Percentiles rank a stretch among this genome's conserved stretches.
Conservation (phyloP, 2,888 invertebrate species). For the Erynnis tages region DNA sequence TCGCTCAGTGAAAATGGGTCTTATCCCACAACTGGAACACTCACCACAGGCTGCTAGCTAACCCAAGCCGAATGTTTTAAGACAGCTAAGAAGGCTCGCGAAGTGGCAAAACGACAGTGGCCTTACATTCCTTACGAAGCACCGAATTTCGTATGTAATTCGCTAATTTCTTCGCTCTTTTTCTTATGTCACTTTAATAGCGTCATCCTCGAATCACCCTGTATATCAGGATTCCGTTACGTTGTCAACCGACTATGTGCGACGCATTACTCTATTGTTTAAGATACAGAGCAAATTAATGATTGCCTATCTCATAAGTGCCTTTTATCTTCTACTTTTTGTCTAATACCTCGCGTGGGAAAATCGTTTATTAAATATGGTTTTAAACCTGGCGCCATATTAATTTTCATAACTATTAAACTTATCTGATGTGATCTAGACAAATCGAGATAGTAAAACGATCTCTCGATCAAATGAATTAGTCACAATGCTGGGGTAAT, state of each 20-base stretch:
- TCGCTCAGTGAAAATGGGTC: too few species aligned
- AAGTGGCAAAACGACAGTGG: too few species aligned
- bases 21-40: too few species aligned
- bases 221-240: constrained; percentile 47
- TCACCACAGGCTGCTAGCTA: too few species aligned
- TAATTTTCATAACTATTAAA: neutral
- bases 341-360: constrained; percentile 33
- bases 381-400: neutral
- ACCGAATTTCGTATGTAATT: too few species aligned
- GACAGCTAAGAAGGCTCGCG: too few species aligned
- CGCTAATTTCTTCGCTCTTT: too few species aligned
- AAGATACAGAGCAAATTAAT: constrained; percentile 67
- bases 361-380: constrained; percentile 11
- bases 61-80: too few species aligned
- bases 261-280: constrained; percentile 64
- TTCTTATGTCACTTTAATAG: too few species aligned
- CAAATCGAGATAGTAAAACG: neutral
- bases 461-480: neutral
- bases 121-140: too few species aligned
- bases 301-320: constrained; percentile 52
- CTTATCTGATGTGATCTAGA: neutral
- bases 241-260: constrained; percentile 51
- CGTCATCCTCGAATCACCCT: constrained; percentile 42
- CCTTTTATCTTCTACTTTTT: constrained; percentile 38
- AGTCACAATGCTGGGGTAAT: too few species aligned